Conservation (phyloP, 2,888 invertebrate genomes). For the Diaperis boleti region DNA sequence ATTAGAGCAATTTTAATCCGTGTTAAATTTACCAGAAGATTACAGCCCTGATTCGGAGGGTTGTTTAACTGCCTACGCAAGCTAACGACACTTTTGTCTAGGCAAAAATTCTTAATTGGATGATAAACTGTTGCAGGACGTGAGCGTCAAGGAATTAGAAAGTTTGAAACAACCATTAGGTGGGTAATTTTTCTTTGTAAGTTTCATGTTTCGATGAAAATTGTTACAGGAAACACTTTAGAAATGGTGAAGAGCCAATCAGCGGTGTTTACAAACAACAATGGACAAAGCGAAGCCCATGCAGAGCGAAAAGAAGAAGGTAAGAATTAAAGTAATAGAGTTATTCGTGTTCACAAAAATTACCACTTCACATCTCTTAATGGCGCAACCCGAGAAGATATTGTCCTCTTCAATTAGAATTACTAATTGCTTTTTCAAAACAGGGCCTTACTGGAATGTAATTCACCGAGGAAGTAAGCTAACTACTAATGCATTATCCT, state of each 20-base stretch:
- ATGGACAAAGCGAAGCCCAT: constrained; percentile 63
- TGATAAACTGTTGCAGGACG: constrained; percentile 63
- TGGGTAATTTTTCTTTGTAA: constrained; percentile 7
- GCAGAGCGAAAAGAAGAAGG: constrained; percentile 61
- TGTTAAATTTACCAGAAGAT: constrained; percentile 27
- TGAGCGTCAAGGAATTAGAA: constrained; percentile 69
- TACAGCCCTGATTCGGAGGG: constrained; percentile 3
- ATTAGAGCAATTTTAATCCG: constrained; percentile 24
- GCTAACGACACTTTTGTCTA: background rate
- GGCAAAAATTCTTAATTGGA: background rate
- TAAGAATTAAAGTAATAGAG: constrained; percentile 39
- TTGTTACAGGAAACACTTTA: constrained; percentile 59
- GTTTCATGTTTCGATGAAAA: background rate
- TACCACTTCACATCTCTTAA: too few relatives aligned
- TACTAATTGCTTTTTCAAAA: too few relatives aligned
- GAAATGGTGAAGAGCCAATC: constrained; percentile 64
- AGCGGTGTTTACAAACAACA: constrained; percentile 58
- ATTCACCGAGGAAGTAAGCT: too few relatives aligned
- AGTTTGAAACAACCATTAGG: constrained; percentile 65
- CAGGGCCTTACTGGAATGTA: too few relatives aligned
- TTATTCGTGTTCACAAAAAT: too few relatives aligned
- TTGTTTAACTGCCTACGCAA: background rate
- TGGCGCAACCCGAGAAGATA: too few relatives aligned
- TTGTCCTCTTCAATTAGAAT: too few relatives aligned
- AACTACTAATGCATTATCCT: too few relatives aligned